Evolutionary conservation across 1,140 invertebrate genomes (phyloP).

Genomic region (Neodiprion fabricii): DNA sequence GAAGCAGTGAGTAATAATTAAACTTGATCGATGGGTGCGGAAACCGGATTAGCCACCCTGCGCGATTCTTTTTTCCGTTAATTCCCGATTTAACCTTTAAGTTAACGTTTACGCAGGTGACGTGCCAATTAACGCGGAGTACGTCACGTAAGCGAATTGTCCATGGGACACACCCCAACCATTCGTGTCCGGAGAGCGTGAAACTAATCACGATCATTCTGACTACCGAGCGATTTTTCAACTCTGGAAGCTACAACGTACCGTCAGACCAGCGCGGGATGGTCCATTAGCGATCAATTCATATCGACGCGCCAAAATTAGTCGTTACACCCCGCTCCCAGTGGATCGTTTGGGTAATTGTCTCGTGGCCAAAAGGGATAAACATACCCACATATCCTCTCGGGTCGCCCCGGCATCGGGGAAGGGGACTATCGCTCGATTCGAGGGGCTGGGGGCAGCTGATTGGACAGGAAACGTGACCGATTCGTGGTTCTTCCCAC

Average conservation of each 20-base stretch:
- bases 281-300: conserved; percentile 5
- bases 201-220: neutral
- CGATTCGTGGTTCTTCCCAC: neutral
- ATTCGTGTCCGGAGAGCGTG: neutral
- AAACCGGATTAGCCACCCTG: too few relatives aligned
- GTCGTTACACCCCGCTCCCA: neutral
- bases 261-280: neutral
- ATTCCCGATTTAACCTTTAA: too few relatives aligned
- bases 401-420: too few relatives aligned
- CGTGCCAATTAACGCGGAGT: neutral
- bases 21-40: too few relatives aligned
- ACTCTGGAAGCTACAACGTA: neutral
- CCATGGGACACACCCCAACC: neutral
- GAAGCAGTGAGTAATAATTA: too few relatives aligned
- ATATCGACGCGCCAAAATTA: neutral
- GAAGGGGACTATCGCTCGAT: too few relatives aligned
- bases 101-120: neutral
- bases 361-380: neutral
- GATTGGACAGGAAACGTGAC: too few relatives aligned
- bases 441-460: too few relatives aligned
- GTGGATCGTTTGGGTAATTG: neutral
- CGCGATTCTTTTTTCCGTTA: too few relatives aligned
- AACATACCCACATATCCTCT: neutral
- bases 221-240: neutral
- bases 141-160: neutral